Evolutionary conservation across 1,140 invertebrate genomes (phyloP).

Genomic region (Leptinotarsa defecta): DNA sequence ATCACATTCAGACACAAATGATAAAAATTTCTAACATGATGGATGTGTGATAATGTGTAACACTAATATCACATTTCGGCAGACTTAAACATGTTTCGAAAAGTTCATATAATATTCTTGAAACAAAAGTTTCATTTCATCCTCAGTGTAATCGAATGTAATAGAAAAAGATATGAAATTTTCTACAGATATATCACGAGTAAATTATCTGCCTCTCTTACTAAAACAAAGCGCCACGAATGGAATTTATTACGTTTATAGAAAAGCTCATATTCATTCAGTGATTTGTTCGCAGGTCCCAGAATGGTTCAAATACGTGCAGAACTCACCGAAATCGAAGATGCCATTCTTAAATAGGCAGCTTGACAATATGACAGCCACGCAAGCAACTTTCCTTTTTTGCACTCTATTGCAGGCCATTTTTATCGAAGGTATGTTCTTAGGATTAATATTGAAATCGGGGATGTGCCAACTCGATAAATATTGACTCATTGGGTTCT

Average conservation of each 20-base stretch:
- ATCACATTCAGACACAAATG: no score
- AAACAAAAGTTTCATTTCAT: no score
- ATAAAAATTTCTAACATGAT: no score
- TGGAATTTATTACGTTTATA: slow-evolving; percentile 22
- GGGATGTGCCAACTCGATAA: no score
- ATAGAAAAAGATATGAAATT: no score
- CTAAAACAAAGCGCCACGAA: slow-evolving; percentile 25
- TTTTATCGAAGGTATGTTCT: slow-evolving; percentile 45
- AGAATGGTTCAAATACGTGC: slow-evolving; percentile 44
- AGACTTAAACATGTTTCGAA: no score
- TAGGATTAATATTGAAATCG: background rate
- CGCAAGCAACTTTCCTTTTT: slow-evolving; percentile 50
- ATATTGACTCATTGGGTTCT: no score
- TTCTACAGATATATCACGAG: no score
- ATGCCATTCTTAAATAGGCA: slow-evolving; percentile 48
- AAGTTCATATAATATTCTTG: no score
- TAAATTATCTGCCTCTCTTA: background rate
- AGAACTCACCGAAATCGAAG: slow-evolving; percentile 45
- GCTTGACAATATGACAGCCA: slow-evolving; percentile 49
- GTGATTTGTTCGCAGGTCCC: slow-evolving; percentile 47
- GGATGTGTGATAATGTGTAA: no score
- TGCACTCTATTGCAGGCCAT: slow-evolving; percentile 49
- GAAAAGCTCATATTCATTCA: slow-evolving; percentile 31
- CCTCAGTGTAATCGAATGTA: no score
- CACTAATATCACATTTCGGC: no score